Conservation (phyloP, 2,888 invertebrate genomes). For the Isoperla grammatica region DNA sequence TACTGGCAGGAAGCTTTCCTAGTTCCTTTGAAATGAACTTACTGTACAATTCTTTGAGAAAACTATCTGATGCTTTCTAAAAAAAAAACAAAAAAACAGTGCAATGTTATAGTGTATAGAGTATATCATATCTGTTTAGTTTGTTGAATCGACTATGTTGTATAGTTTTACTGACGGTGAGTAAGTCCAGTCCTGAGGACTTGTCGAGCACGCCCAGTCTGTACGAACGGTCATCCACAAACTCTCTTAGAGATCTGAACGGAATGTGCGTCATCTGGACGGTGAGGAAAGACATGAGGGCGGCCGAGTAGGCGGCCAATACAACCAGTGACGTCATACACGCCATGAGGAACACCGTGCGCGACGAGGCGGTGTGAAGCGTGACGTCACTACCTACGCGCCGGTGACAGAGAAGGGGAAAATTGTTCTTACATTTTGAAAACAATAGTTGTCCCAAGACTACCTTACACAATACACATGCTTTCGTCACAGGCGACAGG, state of each 20-base stretch:
- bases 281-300: constrained; percentile 1
- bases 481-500: too few species aligned
- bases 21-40: neutral
- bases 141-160: too few species aligned
- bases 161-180: too few species aligned
- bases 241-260: neutral
- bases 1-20: neutral
- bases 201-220: neutral
- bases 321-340: constrained; percentile 15
- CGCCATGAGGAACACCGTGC: constrained; percentile 17
- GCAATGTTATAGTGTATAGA: too few species aligned
- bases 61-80: too few species aligned
- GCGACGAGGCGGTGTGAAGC: constrained; percentile 5
- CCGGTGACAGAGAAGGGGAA: too few species aligned
- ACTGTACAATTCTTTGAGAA: too few species aligned
- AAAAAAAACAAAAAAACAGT: too few species aligned
- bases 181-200: neutral
- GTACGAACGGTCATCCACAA: neutral
- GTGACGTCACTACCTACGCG: constrained; percentile 9
- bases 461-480: too few species aligned
- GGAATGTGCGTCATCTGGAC: neutral
- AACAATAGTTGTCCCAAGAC: too few species aligned
- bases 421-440: too few species aligned
- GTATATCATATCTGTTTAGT: too few species aligned
- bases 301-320: constrained; percentile 18